A percentile compares a stretch with the other conserved stretches of the same genome.
Conservation (phyloP, 2,797 vertebrate species). For the Anolis apletophallus region DNA sequence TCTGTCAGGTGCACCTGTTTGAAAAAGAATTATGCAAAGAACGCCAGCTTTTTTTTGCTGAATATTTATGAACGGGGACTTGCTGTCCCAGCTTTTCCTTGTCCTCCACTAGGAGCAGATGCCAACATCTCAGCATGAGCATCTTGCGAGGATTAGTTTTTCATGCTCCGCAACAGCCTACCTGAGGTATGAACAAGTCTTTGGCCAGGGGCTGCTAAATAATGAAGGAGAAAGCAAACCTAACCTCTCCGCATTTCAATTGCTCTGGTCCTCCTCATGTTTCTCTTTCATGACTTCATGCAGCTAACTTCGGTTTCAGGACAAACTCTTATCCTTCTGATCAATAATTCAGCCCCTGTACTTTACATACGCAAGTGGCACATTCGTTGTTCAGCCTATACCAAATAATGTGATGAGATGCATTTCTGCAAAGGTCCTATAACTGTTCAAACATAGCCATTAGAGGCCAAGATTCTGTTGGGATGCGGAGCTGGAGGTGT, state of each 20-base stretch:
- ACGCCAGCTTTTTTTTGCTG: conserved; percentile 34
- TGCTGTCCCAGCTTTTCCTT: conserved; percentile 21
- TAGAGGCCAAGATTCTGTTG: too few species aligned
- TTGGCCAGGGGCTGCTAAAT: neutral
- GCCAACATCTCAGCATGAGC: conserved; percentile 31
- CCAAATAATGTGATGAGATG: neutral
- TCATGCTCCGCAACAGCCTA: neutral
- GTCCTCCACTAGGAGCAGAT: conserved; percentile 1
- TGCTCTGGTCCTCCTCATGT: neutral
- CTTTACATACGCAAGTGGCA: neutral
- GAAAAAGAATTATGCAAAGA: conserved; percentile 57
- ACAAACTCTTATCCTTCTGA: neutral
- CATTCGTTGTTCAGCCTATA: too few species aligned
- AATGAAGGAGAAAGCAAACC: conserved; percentile 23
- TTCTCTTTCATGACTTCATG: neutral
- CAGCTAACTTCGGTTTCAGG: neutral
- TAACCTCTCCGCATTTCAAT: neutral
- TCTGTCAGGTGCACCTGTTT: conserved; percentile 37
- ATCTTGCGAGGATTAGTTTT: conserved; percentile 16
- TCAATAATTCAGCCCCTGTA: conserved; percentile 17
- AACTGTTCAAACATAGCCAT: neutral
- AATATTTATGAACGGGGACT: conserved; percentile 22
- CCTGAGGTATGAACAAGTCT: neutral
- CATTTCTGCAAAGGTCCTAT: neutral
- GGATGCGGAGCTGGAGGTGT: too few species aligned